Base-by-base conservation (phyloP, 92 coral and sea anemone genomes). In the Parazoanthus atlanticus region DNA sequence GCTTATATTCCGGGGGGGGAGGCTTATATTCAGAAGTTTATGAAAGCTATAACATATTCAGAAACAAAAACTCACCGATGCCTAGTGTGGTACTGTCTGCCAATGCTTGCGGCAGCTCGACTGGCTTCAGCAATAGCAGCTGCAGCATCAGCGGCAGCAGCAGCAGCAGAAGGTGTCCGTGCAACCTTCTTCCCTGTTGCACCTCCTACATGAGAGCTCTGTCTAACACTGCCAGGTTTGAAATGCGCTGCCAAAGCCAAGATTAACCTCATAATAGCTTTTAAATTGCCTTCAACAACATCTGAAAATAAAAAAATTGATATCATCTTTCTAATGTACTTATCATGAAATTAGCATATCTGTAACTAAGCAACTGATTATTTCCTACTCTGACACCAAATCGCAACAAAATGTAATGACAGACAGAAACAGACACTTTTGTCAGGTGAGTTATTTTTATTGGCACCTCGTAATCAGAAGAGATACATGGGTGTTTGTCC, bases 91-190 rank as follows among this genome's bases (percentile, higher is more conserved):
- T 92, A 92, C n/a, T 96, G 98, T 67, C 98, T 88, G 19, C 99
- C 99, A 82, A 92, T 95, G 80, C 95, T 97, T n/a, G 98, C 99
- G 0, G 97, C 98, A 38, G 96, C 98, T 73, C 99, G 90, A 66
- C 98, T 97, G 76, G 96, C 99, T 83, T 97, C 99, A 31, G 95
- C 98, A 77, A 97, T 94, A 36, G 98, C 96, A 25, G 98, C 99
- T 43, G 99, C 99, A 36, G 99, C 99, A 72, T 95, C 97, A 31
- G 99, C 98, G 30, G 99, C 99, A 83, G 95, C 98, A 41, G 99
- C 98, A 29, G 98, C 98, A 84, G 99, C 96, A 30, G 99, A 97
- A 12, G 98, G 98, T 56, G 98, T 92, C 80, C 99, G 90, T 0
- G 95, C 82, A 38, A 97, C 91, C 87, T 95, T 94, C 33, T 85